Base-by-base conservation (phyloP, 2,888 invertebrate genomes). In the Hydraecia micacea region DNA sequence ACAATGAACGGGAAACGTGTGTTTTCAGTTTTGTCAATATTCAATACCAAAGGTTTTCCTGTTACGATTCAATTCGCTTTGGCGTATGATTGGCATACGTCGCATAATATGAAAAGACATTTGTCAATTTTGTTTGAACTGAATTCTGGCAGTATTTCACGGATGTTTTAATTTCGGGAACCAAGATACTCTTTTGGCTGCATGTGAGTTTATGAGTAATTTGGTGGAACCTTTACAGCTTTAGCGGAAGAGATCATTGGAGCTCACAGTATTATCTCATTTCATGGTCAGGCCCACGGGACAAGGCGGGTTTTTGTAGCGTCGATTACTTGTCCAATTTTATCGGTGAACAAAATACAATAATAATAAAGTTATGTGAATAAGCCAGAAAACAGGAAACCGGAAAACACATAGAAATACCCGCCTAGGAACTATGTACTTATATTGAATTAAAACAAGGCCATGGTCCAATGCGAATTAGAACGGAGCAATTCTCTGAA, bases 1-100 rank as follows among this genome's bases (percentile, higher is more conserved):
- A 85, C 87, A 86, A 86, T 81, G 69, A 75, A 68, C 81, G 69
- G 81, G 58, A 86, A 83, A 79, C 52, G 21, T 36, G 58, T 36
- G 63, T 76, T 71, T 78, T 63, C 70, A 79, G 67, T 69, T 82
- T 80, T 76, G 73, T 84, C 84, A 84, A 85, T 79, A 83, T 70
- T 77, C 74, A 62, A 75, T 73, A 74, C 73, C 62, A 36, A 63
- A 58, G 65, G 73, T 66, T 81, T 80, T 81, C 80, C 81, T 79
- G 81, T 71, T 65, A 77, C 73, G 25, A 63, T 75, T 71, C 70
- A 75, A 71, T 73, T 65, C 32, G 66, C 21, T 60, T 63, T 72
- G 46, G 66, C 63, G 67, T n/a, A 49, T 69, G 67, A 74, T 86
- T 83, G 86, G 68, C 83, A 80, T 36, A 55, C 42, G 58, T 79